Conservation (phyloP, 1,140 invertebrate species). For the Drosophila prosaltans region DNA sequence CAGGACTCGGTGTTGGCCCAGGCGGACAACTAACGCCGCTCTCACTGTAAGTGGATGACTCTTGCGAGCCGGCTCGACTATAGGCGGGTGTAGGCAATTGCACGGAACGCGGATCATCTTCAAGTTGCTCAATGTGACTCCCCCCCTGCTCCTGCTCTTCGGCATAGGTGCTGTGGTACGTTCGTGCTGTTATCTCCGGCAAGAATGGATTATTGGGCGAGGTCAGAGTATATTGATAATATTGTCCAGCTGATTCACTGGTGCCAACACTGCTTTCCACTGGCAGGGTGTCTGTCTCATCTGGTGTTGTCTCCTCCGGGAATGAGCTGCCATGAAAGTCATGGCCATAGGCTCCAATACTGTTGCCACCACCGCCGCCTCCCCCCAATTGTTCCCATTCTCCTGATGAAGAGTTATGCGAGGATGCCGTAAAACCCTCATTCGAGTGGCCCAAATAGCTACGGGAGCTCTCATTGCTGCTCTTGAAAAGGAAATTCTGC, state of each 20-base stretch:
- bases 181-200: conserved; percentile 77
- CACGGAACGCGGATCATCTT: conserved; percentile 46
- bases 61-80: conserved; percentile 75
- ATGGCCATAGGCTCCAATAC: conserved; percentile 48
- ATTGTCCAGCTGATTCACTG: conserved; percentile 48
- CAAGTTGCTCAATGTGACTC: conserved; percentile 33
- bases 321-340: conserved; percentile 67
- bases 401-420: conserved; percentile 75
- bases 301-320: conserved; percentile 60
- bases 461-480: conserved; percentile 74
- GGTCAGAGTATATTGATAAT: conserved; percentile 78
- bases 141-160: conserved; percentile 49
- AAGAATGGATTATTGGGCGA: conserved; percentile 82
- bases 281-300: conserved; percentile 59
- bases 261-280: conserved; percentile 46
- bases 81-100: conserved; percentile 70
- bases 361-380: background rate
- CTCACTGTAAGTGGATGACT: conserved; percentile 69
- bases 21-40: conserved; percentile 45
- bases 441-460: conserved; percentile 77
- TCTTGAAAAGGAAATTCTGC: conserved; percentile 80
- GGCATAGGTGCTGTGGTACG: conserved; percentile 70
- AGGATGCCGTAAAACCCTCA: conserved; percentile 76
- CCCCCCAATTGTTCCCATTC: conserved; percentile 74
- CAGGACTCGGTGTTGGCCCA: conserved; percentile 63